These are phyloP conservation scores for Catharus bicknelli DNA, from an alignment of 2,113 vertebrate species.

Conservation along the genomic window DNA sequence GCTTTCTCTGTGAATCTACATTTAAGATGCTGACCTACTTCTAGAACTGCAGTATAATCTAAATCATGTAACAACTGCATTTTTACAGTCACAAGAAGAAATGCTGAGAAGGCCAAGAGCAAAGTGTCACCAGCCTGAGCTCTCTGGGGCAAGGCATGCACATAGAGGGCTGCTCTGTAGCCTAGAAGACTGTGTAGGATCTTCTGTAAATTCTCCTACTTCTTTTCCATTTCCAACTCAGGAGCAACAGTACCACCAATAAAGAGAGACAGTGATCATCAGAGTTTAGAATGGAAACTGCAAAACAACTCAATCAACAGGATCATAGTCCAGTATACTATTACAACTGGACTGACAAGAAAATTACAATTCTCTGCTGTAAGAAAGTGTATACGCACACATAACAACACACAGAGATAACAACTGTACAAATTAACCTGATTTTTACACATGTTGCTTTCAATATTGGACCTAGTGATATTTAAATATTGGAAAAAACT, in stretches of 20 bases:
- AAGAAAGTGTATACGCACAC: not conserved
- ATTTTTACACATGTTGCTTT: not conserved
- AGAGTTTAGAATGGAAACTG: not conserved
- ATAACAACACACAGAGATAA: not conserved
- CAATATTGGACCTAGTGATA: not conserved
- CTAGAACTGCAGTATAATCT: not conserved
- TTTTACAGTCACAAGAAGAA: not conserved
- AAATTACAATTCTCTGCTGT: not conserved
- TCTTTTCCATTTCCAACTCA: not conserved
- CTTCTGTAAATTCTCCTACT: not conserved
- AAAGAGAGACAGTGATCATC: not conserved
- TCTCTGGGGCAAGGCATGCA: not conserved
- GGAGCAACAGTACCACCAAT: not conserved
- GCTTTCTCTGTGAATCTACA: not conserved
- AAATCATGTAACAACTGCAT: not conserved
- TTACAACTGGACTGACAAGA: not conserved
- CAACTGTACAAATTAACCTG: not conserved
- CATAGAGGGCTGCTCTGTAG: not conserved
- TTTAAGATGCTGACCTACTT: not conserved
- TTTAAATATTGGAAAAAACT: not conserved
- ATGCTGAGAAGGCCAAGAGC: not conserved
- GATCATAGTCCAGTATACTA: not conserved
- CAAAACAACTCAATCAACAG: not conserved
- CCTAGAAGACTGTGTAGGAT: not conserved
- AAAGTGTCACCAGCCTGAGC: not conserved